Evolutionary conservation across 2,113 vertebrate species (phyloP).

Genomic region (Grammomys dolichurus): DNA sequence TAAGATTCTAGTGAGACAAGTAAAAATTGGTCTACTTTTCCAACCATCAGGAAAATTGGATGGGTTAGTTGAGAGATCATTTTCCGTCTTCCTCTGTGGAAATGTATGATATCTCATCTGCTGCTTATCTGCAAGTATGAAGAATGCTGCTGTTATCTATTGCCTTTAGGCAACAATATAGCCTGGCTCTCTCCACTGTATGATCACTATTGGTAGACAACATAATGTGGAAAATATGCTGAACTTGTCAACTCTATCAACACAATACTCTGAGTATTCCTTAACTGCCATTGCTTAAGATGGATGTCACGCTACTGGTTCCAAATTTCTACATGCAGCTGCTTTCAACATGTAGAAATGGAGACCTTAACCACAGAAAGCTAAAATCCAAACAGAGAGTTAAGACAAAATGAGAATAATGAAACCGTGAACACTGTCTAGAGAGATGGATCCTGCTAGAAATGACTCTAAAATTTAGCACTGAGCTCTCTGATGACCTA

Average conservation of each 20-base stretch:
- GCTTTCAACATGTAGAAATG: background rate
- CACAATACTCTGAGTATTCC: accelerated
- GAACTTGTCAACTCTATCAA: background rate
- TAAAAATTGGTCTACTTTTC: background rate
- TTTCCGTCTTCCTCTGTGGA: background rate
- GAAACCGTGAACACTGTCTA: background rate
- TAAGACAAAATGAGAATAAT: background rate
- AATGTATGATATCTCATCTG: background rate
- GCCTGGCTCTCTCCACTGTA: background rate
- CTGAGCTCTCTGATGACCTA: background rate
- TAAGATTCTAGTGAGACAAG: background rate
- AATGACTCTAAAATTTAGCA: background rate
- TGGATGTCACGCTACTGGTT: background rate
- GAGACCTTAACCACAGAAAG: background rate
- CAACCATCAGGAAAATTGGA: background rate
- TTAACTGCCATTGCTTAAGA: background rate
- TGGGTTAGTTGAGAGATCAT: background rate
- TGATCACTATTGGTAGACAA: background rate
- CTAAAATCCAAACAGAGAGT: background rate
- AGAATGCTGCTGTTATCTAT: background rate
- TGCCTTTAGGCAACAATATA: background rate
- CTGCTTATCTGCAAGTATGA: background rate
- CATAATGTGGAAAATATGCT: background rate
- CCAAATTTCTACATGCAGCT: background rate
- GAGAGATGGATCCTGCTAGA: background rate